Evolutionary conservation across 2,113 vertebrate species (phyloP), one percentile per base, ranked within the genome.

Genomic region (Ptilonorhynchus violaceus): DNA sequence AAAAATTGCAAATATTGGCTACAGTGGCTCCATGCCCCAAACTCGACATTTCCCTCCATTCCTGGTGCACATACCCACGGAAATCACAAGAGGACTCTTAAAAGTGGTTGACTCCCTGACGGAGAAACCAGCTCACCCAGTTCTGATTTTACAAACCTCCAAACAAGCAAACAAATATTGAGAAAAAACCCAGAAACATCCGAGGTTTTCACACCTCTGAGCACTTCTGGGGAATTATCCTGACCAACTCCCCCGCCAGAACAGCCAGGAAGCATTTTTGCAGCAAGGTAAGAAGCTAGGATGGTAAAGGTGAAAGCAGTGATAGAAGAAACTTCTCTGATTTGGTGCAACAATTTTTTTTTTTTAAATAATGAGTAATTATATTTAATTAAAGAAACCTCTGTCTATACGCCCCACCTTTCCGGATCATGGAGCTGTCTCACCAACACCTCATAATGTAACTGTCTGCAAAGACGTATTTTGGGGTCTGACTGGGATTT

Each of bases 11-110:
- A 46, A 64, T 69, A 31, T 17, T 1, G 1, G 6, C 6, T 30
- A 11, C 16, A 6, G 10, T 6, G 11, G 22, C 28, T 58, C 44
- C 37, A 4, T 0, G 2, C 10, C 41, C 42, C 46, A 67, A 37
- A 44, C 0, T 1, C 20, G 46, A 20, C 2, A 0, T 39, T 67
- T 35, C 23, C 11, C 21, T 59, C 15, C 24, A 17, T 20, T 27
- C 28, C n/a, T 8, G 13, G 13, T n/a, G 56, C 53, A 15, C 0
- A 0, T 17, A 73, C 19, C 16, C 63, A 46, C 0, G 0, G 28
- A 11, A 69, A 60, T 47, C 15, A 42, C 28, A 12, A 12, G 11
- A 63, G 27, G 21, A 14, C 24, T 79, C 37, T 20, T 37, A 39
- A 23, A 74, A 37, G 30, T 8, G 12, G 27, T 42, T 59, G 41